Conservation (phyloP, 2,797 vertebrate genomes). For the Lateolabrax maculatus region DNA sequence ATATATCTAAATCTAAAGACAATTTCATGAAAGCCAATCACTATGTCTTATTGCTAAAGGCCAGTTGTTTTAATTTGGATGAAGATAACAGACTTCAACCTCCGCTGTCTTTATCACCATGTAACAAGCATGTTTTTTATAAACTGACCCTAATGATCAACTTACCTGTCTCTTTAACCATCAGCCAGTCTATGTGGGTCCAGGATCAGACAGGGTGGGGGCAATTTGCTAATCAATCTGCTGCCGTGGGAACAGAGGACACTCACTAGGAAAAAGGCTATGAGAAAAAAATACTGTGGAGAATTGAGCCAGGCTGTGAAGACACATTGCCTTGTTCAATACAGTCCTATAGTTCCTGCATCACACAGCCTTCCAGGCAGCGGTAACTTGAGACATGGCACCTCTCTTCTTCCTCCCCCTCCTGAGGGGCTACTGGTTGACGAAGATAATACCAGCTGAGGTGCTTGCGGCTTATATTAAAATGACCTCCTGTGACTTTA, state of each 20-base stretch:
- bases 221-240: slow-evolving; percentile 53
- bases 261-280: slow-evolving; percentile 33
- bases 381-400: slow-evolving; percentile 81
- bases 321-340: slow-evolving; percentile 86
- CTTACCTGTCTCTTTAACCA: slow-evolving; percentile 22
- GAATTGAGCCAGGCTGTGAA: slow-evolving; percentile 70
- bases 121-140: slow-evolving; percentile 17
- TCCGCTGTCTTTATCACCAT: not conserved
- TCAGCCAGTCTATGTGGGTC: slow-evolving; percentile 7
- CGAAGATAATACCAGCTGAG: slow-evolving; percentile 82
- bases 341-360: slow-evolving; percentile 73
- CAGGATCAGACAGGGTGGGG: slow-evolving; percentile 19
- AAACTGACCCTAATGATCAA: too few relatives aligned
- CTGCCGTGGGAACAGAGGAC: slow-evolving; percentile 34
- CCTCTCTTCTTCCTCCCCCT: slow-evolving; percentile 75
- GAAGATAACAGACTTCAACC: not conserved
- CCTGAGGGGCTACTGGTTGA: slow-evolving; percentile 81
- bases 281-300: slow-evolving; percentile 48
- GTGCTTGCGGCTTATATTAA: slow-evolving; percentile 84
- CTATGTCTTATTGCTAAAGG: fast-evolving
- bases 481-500: slow-evolving; percentile 86
- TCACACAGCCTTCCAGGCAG: slow-evolving; percentile 79
- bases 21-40: not conserved
- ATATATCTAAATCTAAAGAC: not conserved
- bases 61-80: not conserved